phyloP scores from a whole-genome alignment of 2,113 vertebrate species.

The Thamnophis sirtalis region DNA sequence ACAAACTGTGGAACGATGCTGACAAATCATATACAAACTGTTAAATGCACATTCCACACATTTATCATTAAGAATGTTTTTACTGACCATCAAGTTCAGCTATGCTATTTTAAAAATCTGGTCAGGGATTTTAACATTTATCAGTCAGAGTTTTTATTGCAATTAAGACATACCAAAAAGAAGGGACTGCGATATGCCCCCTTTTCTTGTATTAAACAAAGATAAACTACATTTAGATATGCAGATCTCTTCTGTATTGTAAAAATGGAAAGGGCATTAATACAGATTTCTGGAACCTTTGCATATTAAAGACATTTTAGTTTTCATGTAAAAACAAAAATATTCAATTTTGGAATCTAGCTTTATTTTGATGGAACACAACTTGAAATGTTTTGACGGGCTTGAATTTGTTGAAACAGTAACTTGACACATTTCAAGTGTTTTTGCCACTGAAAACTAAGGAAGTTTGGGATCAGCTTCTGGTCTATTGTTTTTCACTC shows the following conservation, averaged over 20 bases:
- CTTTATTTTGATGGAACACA: neutral
- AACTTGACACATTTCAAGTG: neutral
- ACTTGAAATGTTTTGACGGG: neutral
- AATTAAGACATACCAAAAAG: conserved; percentile 37
- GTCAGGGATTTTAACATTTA: conserved; percentile 56
- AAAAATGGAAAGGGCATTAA: neutral
- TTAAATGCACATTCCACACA: conserved; percentile 49
- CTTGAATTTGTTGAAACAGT: neutral
- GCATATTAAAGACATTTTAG: neutral
- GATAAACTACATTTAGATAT: neutral
- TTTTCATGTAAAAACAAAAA: neutral
- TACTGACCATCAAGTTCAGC: conserved; percentile 48
- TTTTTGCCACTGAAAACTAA: neutral
- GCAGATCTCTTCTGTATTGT: neutral
- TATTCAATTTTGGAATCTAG: neutral
- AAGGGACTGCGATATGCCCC: conserved; percentile 36
- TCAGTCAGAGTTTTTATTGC: conserved; percentile 24
- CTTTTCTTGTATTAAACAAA: conserved; percentile 23
- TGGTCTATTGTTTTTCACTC: neutral
- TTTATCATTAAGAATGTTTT: conserved; percentile 32
- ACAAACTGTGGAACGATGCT: neutral
- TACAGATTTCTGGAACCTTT: neutral
- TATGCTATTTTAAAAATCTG: conserved; percentile 55
- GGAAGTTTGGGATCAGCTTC: neutral
- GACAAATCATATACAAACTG: conserved; percentile 13